A percentile compares a stretch with the other conserved stretches of the same genome.
These are phyloP conservation scores for Sarcophilus harrisii DNA, from an alignment of 2,797 vertebrate genomes.

Conservation along the genomic window DNA sequence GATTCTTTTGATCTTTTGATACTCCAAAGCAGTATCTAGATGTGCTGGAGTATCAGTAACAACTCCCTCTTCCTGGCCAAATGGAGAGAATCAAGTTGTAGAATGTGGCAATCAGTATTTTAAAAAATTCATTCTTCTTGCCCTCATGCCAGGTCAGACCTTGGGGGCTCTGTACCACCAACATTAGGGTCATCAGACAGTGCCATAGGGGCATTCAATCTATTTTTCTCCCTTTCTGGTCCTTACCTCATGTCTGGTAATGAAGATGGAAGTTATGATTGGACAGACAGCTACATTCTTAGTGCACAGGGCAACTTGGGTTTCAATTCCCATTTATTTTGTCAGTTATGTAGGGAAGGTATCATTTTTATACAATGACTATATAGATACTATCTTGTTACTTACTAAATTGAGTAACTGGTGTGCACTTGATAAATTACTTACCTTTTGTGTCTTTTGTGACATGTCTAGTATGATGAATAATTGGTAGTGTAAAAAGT, in stretches of 20 bases:
- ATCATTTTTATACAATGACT: constrained; percentile 20
- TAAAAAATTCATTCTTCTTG: background rate
- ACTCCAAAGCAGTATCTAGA: background rate
- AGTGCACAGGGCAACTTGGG: background rate
- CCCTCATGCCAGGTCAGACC: background rate
- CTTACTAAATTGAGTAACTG: constrained; percentile 6
- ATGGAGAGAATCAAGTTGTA: background rate
- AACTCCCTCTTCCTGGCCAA: background rate
- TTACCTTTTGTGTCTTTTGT: constrained; percentile 5
- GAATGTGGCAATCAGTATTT: background rate
- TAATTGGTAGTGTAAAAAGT: background rate
- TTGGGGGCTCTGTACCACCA: background rate
- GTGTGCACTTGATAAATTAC: constrained; percentile 4
- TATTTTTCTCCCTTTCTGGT: background rate
- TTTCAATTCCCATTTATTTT: background rate
- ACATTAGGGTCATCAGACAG: background rate
- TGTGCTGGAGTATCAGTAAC: background rate
- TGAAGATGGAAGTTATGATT: background rate
- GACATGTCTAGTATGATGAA: constrained; percentile 5
- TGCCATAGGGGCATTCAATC: background rate
- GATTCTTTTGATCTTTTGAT: background rate
- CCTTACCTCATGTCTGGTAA: background rate
- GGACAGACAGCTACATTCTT: background rate
- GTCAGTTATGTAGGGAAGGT: background rate
- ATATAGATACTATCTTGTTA: background rate